Evolutionary conservation across 2,113 vertebrate species (phyloP).

Genomic region (Tyto alba): DNA sequence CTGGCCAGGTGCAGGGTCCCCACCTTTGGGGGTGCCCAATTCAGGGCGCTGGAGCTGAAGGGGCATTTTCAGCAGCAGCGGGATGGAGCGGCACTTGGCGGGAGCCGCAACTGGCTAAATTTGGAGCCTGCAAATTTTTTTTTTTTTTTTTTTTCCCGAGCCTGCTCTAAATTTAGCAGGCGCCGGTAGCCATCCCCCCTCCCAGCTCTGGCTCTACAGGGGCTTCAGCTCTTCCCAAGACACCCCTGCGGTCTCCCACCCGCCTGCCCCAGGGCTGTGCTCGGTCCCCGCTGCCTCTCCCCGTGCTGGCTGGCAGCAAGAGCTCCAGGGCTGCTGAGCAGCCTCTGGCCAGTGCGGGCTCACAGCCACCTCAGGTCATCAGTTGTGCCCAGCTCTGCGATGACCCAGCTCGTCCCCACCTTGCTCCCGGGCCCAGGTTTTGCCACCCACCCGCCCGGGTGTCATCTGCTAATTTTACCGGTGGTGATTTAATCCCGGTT

Average conservation of each 20-base stretch:
- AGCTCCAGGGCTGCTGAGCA: background rate
- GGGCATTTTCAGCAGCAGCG: background rate
- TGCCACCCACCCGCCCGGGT: background rate
- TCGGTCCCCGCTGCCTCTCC: rapidly evolving
- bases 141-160: background rate
- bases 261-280: rapidly evolving
- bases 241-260: background rate
- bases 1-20: rapidly evolving
- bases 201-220: background rate
- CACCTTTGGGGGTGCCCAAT: rapidly evolving
- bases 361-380: rapidly evolving
- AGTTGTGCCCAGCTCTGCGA: background rate
- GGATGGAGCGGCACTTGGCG: background rate
- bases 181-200: background rate
- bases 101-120: conserved; percentile 8
- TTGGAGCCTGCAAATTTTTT: background rate
- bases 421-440: background rate
- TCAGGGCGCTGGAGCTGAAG: background rate
- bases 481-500: background rate
- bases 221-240: background rate
- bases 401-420: background rate
- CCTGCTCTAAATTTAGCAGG: conserved; percentile 44
- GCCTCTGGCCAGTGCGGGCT: rapidly evolving
- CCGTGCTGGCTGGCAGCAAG: rapidly evolving
- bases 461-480: conserved; percentile 54